Base-by-base conservation (phyloP, 2,888 invertebrate species). In the Macaria liturata region DNA sequence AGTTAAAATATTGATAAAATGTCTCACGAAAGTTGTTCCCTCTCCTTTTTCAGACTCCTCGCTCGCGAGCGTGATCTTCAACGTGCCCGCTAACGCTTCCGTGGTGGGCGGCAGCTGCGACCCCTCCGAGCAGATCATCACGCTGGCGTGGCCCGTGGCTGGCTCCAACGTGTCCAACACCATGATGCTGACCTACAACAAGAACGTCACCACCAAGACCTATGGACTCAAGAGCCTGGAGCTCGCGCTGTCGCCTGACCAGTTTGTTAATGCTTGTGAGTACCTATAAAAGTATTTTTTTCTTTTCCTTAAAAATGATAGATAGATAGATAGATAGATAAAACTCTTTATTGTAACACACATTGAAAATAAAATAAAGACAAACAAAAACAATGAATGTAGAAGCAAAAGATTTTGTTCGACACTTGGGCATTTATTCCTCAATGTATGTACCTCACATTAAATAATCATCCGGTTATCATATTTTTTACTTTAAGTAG, bases 241-340 rank as follows among this genome's bases (percentile, higher is more conserved):
- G 67, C 64, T 89, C 59, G 67, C 76, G 0, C 72, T 91, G 0
- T 71, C 77, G 3, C 71, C 82, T 0, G 80, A 94, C 65, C 78
- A 86, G 42, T 93, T 94, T 64, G 72, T 80, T 32, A 86, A 86
- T 60, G 74, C 76, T 9, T 77, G 90, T 83, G 65, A 89, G 87
- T 86, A 31, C 44, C 34, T 2, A 39, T 7, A 7, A 20, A 1
- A 20, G 20, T 20, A 20, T 2, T 20, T 20, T 20, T 20, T 20
- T 1, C 20, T 20, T 37, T 37, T 37, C 34, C 7, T 37, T 37
- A 37, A 37, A 37, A 37, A 6, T 7, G n/a, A n/a, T n/a, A n/a
- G n/a, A n/a, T n/a, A n/a, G n/a, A n/a, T n/a, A n/a, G n/a, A n/a
- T n/a, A n/a, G n/a, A n/a, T n/a, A n/a, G n/a, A n/a, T n/a, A n/a